Conservation (phyloP, 2,888 invertebrate genomes). For the Drosophila nr. perissopoda region DNA sequence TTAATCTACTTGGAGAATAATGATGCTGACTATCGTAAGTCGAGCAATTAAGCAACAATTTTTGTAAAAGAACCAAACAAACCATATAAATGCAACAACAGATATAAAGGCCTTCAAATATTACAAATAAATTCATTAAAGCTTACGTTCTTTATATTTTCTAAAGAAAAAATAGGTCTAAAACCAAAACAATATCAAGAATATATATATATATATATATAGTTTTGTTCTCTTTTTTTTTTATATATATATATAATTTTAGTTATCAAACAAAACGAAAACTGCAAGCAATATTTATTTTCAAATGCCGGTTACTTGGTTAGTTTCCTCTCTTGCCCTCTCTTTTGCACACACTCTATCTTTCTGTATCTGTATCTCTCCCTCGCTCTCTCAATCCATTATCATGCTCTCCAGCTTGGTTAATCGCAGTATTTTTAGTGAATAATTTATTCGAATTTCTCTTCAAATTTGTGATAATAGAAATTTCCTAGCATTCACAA, state of each 20-base stretch:
- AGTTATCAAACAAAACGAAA: constrained; percentile 46
- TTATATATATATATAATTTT: constrained; percentile 19
- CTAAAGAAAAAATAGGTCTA: constrained; percentile 34
- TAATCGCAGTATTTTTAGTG: constrained; percentile 5
- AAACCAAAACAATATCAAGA: constrained; percentile 44
- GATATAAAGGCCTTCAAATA: constrained; percentile 55
- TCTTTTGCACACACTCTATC: constrained; percentile 24
- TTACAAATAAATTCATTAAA: constrained; percentile 56
- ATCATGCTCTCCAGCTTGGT: constrained; percentile 19
- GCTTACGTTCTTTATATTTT: constrained; percentile 46
- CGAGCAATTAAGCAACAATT: constrained; percentile 83
- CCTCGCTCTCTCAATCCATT: constrained; percentile 33
- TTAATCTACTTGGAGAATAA: constrained; percentile 96
- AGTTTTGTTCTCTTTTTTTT: constrained; percentile 31
- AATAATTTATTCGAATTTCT: constrained; percentile 1
- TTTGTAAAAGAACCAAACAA: constrained; percentile 56
- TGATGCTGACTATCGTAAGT: constrained; percentile 86
- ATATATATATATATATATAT: constrained; percentile 63
- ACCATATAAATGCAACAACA: constrained; percentile 63
- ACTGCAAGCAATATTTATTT: constrained; percentile 55
- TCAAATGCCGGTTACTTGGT: constrained; percentile 46
- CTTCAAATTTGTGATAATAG: constrained; percentile 14
- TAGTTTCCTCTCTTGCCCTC: constrained; percentile 56
- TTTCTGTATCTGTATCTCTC: constrained; percentile 33
- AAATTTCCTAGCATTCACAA: constrained; percentile 27